A percentile compares a stretch with the other conserved stretches of the same genome.
Conservation (phyloP, 2,113 vertebrate genomes). For the Oryzias melastigma region DNA sequence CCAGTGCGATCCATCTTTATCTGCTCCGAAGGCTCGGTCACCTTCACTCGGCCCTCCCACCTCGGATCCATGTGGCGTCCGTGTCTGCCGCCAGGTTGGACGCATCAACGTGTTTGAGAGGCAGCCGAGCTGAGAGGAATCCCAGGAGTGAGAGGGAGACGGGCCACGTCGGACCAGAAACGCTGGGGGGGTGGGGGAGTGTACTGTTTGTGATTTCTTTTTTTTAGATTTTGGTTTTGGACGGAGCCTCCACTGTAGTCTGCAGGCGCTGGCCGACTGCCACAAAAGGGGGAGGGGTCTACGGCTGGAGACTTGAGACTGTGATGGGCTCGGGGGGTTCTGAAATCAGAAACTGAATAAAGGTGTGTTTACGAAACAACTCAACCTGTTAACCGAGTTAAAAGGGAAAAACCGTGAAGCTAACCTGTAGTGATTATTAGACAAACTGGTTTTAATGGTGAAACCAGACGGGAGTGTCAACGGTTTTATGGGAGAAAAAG, state of each 20-base stretch:
- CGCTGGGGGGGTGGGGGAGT: slow-evolving; percentile 6
- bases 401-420: too few relatives aligned
- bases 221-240: slow-evolving; percentile 41
- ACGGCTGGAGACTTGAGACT: slow-evolving; percentile 41
- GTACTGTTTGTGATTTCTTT: slow-evolving; percentile 48
- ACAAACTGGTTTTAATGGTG: too few relatives aligned
- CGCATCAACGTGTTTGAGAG: slow-evolving; percentile 42
- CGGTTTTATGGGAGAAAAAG: too few relatives aligned
- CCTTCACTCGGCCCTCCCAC: slow-evolving; percentile 29
- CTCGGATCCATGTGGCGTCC: slow-evolving; percentile 5
- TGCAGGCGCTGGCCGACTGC: slow-evolving; percentile 43
- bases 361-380: too few relatives aligned
- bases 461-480: too few relatives aligned
- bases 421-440: too few relatives aligned
- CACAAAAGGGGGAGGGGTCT: slow-evolving; percentile 25
- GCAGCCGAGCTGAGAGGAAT: slow-evolving; percentile 49
- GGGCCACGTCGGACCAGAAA: slow-evolving; percentile 27
- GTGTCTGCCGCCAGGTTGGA: slow-evolving; percentile 39
- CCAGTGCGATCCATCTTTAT: slow-evolving; percentile 32
- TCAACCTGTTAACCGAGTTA: too few relatives aligned
- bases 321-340: slow-evolving; percentile 21
- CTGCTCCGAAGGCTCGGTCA: slow-evolving; percentile 35
- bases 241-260: slow-evolving; percentile 54
- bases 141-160: slow-evolving; percentile 41
- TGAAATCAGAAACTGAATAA: too few relatives aligned